Percentiles rank a stretch among this genome's conserved stretches.
phyloP scores from a whole-genome alignment of 1,140 invertebrate species.

The Centruroides vittatus region DNA sequence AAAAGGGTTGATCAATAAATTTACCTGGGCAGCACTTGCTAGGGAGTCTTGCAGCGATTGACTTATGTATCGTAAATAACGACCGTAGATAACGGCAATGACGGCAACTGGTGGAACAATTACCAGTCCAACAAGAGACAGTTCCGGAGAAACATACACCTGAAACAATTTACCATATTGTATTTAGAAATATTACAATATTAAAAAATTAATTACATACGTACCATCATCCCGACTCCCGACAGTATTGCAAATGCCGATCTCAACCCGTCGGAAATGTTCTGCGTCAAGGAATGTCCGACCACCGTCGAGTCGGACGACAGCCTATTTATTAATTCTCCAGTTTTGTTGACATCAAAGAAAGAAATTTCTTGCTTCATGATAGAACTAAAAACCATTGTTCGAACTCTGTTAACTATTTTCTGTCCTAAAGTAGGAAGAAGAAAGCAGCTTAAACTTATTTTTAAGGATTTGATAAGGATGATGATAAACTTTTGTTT shows the following conservation, averaged over 20 bases:
- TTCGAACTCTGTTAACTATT: neutral
- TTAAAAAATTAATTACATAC: neutral
- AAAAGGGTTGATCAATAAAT: neutral
- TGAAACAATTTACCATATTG: conserved; percentile 26
- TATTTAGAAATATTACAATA: neutral
- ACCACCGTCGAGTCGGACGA: conserved; percentile 81
- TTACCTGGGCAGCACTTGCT: conserved; percentile 60
- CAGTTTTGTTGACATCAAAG: conserved; percentile 84
- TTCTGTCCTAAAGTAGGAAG: conserved; percentile 47
- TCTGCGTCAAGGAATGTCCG: conserved; percentile 78
- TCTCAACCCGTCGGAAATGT: conserved; percentile 84
- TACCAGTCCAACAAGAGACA: conserved; percentile 66
- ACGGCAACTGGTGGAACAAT: conserved; percentile 78
- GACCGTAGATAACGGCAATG: conserved; percentile 74
- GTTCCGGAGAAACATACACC: conserved; percentile 78
- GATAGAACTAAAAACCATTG: conserved; percentile 39
- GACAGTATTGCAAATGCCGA: conserved; percentile 67
- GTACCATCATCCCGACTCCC: conserved; percentile 87
- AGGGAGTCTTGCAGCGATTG: conserved; percentile 66
- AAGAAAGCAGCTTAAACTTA: conserved; percentile 12
- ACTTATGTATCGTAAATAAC: conserved; percentile 73
- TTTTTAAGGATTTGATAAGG: too few relatives aligned
- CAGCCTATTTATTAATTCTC: conserved; percentile 85
- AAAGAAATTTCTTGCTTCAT: conserved; percentile 81
- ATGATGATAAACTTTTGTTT: too few relatives aligned